Base-by-base conservation (phyloP, 2,113 vertebrate species). In the Dolichotis patagonum region DNA sequence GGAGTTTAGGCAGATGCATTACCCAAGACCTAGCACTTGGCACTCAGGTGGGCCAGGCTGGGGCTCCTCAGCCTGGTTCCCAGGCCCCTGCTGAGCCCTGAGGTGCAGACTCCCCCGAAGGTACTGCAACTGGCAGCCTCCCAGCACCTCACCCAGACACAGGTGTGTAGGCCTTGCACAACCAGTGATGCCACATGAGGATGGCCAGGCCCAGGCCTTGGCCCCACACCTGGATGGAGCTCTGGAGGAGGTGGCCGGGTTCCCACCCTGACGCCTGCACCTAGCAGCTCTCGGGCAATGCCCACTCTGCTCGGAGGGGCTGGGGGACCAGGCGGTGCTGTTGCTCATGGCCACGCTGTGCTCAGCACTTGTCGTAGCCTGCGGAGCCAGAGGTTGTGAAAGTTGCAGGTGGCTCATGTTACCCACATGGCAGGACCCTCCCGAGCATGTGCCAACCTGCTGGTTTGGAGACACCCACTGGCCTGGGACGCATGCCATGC, bases 151-250 rank as follows among this genome's bases (percentile, higher is more conserved):
- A 28, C 93, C 95, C 93, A 81, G 81, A 58, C 80, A 52, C 80
- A 52, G 96, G 91, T 84, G 93, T 94, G 84, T 75, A 4, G 24
- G 87, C 81, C 96, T 97, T 95, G 85, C 96, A 96, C 87, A 97
- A 96, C 87, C 81, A 5, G 83, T 1, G 16, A 38, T 6, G n/a
- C 67, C 56, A 32, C 63, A 1, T 0, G 6, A 65, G 67, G 19
- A 16, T 0, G 24, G 85, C 14, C 4, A 85, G 63, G 54, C 91
- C 7, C 0, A 1, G 71, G 91, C 71, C 85, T 95, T 32, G 38
- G 82, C 65, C 85, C 91, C 73, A 91, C 83, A 85, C 80, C 95
- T 30, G 26, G 4, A 2, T 0, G 85, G 22, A 8, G 75, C 71
- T 49, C 56, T 1, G 12, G 8, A 69, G 20, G 46, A 20, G 43